Conservation (phyloP, 2,888 invertebrate genomes). For the Nemapogon koenigi region DNA sequence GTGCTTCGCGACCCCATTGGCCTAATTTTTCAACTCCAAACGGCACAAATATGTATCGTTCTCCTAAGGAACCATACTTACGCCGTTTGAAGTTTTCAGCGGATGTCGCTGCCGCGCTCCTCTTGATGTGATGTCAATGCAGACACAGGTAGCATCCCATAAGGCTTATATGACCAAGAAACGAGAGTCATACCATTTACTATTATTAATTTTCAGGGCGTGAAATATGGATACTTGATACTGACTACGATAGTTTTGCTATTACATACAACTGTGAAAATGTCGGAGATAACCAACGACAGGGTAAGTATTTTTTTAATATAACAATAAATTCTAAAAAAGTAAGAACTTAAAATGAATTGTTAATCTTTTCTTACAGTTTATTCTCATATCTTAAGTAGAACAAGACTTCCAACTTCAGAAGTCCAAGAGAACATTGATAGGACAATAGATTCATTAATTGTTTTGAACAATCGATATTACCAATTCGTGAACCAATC, state of each 20-base stretch:
- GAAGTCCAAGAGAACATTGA: conserved; percentile 23
- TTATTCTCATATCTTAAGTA: conserved; percentile 27
- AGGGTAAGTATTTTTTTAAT: conserved; percentile 34
- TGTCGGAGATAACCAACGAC: conserved; percentile 37
- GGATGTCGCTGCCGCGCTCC: too few species aligned
- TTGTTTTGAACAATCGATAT: conserved; percentile 29
- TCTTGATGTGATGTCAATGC: too few species aligned
- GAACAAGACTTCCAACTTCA: conserved; percentile 24
- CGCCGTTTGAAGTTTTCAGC: too few species aligned
- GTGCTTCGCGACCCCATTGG: too few species aligned
- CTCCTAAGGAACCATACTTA: too few species aligned
- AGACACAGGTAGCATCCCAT: too few species aligned
- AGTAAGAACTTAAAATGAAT: neutral
- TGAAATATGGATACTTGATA: conserved; percentile 62
- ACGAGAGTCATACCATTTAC: too few species aligned
- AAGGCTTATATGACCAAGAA: too few species aligned
- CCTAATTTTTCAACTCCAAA: too few species aligned
- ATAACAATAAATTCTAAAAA: neutral
- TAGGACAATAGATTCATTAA: conserved; percentile 22
- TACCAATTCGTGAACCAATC: conserved; percentile 25
- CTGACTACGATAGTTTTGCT: conserved; percentile 69
- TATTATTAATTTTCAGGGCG: too few species aligned
- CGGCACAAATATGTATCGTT: too few species aligned
- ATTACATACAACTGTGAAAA: conserved; percentile 70
- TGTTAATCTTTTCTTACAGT: neutral